These are phyloP conservation scores for Plebejus argus DNA, from an alignment of 2,888 invertebrate genomes.

Conservation along the genomic window DNA sequence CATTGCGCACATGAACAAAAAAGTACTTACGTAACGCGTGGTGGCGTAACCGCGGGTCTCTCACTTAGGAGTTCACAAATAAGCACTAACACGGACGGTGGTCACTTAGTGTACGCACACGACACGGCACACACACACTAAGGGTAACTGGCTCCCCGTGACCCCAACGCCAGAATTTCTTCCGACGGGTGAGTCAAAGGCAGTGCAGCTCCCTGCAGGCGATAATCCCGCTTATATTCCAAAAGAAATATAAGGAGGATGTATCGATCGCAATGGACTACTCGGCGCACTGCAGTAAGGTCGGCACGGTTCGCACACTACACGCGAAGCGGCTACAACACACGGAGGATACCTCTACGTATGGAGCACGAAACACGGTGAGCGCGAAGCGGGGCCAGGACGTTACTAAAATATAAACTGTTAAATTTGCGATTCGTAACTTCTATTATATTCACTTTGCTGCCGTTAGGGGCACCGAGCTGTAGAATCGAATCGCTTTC, in stretches of 20 bases:
- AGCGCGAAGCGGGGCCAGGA: too few species aligned
- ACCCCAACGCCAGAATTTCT: constrained; percentile 42
- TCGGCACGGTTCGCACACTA: constrained; percentile 35
- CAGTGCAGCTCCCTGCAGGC: too few species aligned
- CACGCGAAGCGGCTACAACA: constrained; percentile 11
- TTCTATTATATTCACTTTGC: too few species aligned
- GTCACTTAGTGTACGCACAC: too few species aligned
- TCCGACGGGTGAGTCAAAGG: constrained; percentile 41
- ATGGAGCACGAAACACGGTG: constrained; percentile 42
- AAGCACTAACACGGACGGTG: not conserved
- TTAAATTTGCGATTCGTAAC: constrained; percentile 56
- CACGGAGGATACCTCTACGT: constrained; percentile 39
- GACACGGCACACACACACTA: too few species aligned
- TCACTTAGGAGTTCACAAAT: too few species aligned
- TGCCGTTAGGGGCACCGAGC: too few species aligned
- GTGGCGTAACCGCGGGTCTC: too few species aligned
- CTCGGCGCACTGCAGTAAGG: constrained; percentile 38
- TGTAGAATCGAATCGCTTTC: too few species aligned
- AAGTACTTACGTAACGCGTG: not conserved
- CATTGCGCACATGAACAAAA: not conserved
- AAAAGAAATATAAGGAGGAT: not conserved
- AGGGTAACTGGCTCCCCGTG: constrained; percentile 65
- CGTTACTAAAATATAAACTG: too few species aligned
- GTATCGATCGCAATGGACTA: too few species aligned
- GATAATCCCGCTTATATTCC: constrained; percentile 42